Conservation (phyloP, 2,797 vertebrate genomes). For the Propithecus deckenii region DNA sequence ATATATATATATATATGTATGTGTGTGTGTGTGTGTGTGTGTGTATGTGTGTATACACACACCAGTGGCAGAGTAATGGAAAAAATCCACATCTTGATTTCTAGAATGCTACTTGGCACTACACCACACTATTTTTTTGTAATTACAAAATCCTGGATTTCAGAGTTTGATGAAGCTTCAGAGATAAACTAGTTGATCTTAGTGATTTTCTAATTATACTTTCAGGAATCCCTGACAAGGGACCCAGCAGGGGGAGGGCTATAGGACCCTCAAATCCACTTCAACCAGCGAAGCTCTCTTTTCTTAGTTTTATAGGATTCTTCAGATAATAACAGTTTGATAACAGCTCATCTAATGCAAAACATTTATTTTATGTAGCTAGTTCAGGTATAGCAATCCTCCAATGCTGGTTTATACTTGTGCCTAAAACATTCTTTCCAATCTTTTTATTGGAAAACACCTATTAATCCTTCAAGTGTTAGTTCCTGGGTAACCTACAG, state of each 20-base stretch:
- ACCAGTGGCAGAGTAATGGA: not conserved
- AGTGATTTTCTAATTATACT: slow-evolving; percentile 5
- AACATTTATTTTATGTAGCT: not conserved
- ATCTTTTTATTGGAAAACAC: not conserved
- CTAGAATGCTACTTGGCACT: not conserved
- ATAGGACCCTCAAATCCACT: not conserved
- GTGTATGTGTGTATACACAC: not conserved
- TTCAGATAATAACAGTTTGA: not conserved
- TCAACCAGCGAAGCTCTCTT: not conserved
- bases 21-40: not conserved
- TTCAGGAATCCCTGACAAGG: not conserved
- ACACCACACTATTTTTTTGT: not conserved
- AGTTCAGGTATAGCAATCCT: not conserved
- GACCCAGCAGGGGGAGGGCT: not conserved
- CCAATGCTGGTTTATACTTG: not conserved
- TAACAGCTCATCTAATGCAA: not conserved
- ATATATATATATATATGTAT: not conserved
- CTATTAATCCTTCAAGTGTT: not conserved
- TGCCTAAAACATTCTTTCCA: not conserved
- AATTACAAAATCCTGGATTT: not conserved
- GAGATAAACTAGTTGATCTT: not conserved
- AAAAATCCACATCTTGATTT: not conserved
- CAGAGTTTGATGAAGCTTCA: not conserved
- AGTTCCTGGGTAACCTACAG: not conserved
- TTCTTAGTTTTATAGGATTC: not conserved